Evolutionary conservation across 2,888 invertebrate genomes (phyloP).

Genomic region (Latheticus oryzae): DNA sequence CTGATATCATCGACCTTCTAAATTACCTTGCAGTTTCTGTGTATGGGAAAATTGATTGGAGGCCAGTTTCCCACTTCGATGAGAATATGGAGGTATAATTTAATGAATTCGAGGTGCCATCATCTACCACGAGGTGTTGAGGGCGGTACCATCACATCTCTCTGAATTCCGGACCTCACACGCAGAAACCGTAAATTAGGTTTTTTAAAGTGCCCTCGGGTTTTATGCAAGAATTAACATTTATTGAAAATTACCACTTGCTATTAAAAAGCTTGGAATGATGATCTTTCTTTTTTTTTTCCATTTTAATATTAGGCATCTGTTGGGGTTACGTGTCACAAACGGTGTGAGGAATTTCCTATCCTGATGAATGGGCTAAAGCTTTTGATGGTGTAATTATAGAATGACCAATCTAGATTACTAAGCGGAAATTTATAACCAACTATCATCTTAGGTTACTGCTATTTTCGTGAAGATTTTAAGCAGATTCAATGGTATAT

Average conservation of each 20-base stretch:
- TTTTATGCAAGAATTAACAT: slow-evolving; percentile 39
- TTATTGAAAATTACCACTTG: slow-evolving; percentile 38
- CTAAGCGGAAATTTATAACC: no score
- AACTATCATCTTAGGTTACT: no score
- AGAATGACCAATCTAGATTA: no score
- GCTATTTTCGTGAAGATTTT: no score
- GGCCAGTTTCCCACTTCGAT: slow-evolving; percentile 18
- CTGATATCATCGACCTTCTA: slow-evolving; percentile 20
- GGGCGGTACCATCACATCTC: slow-evolving; percentile 41
- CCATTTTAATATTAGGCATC: slow-evolving; percentile 14
- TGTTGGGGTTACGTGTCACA: slow-evolving; percentile 17
- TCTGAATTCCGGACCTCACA: slow-evolving; percentile 45
- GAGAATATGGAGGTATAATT: slow-evolving; percentile 33
- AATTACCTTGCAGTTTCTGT: slow-evolving; percentile 27
- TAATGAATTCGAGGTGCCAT: slow-evolving; percentile 39
- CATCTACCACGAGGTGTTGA: slow-evolving; percentile 43
- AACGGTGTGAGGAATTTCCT: no score
- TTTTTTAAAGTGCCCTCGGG: slow-evolving; percentile 43
- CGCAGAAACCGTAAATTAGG: slow-evolving; percentile 45
- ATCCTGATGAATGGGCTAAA: no score
- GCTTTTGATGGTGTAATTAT: no score
- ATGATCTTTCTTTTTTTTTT: slow-evolving; percentile 22
- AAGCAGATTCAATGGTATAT: no score
- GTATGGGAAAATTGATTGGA: slow-evolving; percentile 32
- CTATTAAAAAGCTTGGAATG: slow-evolving; percentile 23